Percentiles rank a stretch among this genome's conserved stretches.
These are phyloP conservation scores for Sebastes fasciatus DNA, from an alignment of 2,113 vertebrate genomes.

Conservation along the genomic window DNA sequence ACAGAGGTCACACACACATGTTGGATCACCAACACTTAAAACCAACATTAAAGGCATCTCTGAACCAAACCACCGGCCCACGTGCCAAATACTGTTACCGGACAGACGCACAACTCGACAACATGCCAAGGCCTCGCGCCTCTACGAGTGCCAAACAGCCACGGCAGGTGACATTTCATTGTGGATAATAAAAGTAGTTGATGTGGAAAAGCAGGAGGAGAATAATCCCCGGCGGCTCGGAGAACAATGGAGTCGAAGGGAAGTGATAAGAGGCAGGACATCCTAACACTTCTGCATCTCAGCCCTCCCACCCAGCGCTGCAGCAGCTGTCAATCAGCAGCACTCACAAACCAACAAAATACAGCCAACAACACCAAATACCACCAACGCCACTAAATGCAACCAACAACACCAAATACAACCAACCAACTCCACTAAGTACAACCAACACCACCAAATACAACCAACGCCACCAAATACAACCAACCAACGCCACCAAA, in stretches of 20 bases:
- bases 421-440: too few species aligned
- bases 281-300: conserved; percentile 50
- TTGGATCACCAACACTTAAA: too few species aligned
- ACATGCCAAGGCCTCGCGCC: conserved; percentile 31
- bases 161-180: conserved; percentile 37
- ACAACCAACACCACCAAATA: too few species aligned
- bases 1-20: neutral
- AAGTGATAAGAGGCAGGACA: conserved; percentile 79
- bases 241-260: conserved; percentile 75
- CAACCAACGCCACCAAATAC: too few species aligned
- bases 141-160: neutral
- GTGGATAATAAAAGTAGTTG: conserved; percentile 50
- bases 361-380: too few species aligned
- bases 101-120: conserved; percentile 17
- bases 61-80: neutral
- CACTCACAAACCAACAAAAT: neutral
- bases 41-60: neutral
- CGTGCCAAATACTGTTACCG: neutral
- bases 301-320: neutral
- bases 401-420: too few species aligned
- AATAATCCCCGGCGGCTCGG: neutral
- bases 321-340: conserved; percentile 32
- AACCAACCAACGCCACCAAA: too few species aligned
- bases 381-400: too few species aligned
- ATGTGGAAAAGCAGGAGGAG: conserved; percentile 55